A percentile compares a stretch with the other conserved stretches of the same genome.
Conservation (phyloP, 2,113 vertebrate species). For the Crypturellus undulatus region DNA sequence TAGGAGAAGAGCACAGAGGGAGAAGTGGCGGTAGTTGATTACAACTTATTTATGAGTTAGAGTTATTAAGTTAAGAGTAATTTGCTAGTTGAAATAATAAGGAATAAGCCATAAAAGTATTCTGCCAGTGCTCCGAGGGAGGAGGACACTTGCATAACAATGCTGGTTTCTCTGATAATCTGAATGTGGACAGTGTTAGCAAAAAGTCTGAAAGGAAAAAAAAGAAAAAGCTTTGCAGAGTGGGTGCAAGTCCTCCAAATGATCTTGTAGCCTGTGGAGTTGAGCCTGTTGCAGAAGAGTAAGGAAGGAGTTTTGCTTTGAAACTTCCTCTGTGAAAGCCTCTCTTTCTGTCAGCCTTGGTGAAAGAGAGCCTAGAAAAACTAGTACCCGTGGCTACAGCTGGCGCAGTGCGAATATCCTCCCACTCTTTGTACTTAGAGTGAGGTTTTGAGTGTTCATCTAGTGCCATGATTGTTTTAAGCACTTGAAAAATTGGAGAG, state of each 20-base stretch:
- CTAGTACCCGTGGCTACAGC: neutral
- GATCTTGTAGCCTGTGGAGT: neutral
- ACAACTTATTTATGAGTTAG: too few relatives aligned
- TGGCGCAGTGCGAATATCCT: neutral
- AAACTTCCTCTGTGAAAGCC: neutral
- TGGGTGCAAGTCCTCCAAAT: neutral
- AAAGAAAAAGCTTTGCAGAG: neutral
- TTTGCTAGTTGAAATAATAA: neutral
- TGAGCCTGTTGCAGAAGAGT: neutral
- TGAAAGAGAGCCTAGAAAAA: neutral
- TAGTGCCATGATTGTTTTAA: constrained; percentile 54
- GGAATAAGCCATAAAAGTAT: neutral
- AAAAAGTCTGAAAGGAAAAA: neutral
- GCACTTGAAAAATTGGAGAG: constrained; percentile 45
- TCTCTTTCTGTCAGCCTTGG: neutral
- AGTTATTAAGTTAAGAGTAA: too few relatives aligned
- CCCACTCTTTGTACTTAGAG: constrained; percentile 11
- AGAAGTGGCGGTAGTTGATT: neutral
- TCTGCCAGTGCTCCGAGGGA: neutral
- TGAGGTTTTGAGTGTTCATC: neutral
- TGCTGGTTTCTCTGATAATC: neutral
- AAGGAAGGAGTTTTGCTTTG: neutral
- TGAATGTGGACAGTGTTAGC: neutral
- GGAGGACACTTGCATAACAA: neutral
- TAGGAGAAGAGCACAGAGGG: neutral